A percentile compares a stretch with the other conserved stretches of the same genome.
Conservation (phyloP, 2,113 vertebrate genomes). For the Actinemys pallida region DNA sequence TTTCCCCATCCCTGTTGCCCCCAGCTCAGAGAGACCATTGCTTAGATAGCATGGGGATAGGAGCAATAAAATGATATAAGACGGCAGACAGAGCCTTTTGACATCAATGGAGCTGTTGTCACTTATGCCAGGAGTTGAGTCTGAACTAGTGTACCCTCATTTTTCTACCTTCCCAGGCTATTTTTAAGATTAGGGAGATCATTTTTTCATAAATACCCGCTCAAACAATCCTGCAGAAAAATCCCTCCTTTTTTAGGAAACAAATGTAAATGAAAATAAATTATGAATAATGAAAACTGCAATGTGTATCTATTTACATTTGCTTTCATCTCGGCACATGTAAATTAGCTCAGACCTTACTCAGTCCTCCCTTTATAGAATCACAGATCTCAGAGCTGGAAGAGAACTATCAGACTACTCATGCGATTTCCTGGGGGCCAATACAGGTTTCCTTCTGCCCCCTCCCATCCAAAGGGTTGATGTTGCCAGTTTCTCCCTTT, state of each 20-base stretch:
- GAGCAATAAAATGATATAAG: not conserved
- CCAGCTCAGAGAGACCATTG: not conserved
- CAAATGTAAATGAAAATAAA: not conserved
- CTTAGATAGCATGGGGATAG: not conserved
- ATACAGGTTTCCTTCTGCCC: fast-evolving
- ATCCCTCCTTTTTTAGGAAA: not conserved
- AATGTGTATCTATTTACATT: not conserved
- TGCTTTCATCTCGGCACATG: not conserved
- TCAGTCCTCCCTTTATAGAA: not conserved
- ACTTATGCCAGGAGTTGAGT: not conserved
- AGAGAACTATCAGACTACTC: not conserved
- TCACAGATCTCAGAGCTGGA: not conserved
- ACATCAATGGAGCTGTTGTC: not conserved
- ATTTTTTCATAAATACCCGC: not conserved
- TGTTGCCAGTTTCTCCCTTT: not conserved
- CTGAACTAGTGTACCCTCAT: fast-evolving
- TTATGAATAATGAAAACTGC: not conserved
- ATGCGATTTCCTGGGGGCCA: not conserved
- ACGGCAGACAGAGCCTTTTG: not conserved
- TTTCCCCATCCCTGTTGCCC: not conserved
- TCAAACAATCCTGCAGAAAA: not conserved
- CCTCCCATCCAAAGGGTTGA: fast-evolving
- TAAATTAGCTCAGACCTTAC: not conserved
- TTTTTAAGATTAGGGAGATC: not conserved
- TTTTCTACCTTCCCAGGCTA: not conserved